A percentile compares a stretch with the other conserved stretches of the same genome.
phyloP scores from a whole-genome alignment of 2,113 vertebrate species.

The Paradisaea rubra region DNA sequence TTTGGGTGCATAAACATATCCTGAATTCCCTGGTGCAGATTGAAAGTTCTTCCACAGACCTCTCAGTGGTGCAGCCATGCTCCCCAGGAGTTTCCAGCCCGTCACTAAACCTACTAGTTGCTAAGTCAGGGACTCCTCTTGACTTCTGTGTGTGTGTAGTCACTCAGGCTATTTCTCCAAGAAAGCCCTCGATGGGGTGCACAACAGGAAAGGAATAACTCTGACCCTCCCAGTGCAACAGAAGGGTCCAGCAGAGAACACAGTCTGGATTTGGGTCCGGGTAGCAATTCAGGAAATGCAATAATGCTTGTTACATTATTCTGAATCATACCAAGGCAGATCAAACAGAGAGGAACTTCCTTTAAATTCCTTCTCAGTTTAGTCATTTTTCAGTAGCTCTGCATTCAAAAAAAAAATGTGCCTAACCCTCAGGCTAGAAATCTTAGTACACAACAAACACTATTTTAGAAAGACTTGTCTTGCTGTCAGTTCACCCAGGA shows the following conservation, averaged over 20 bases:
- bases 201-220: not conserved
- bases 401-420: not conserved
- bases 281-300: not conserved
- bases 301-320: not conserved
- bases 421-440: not conserved
- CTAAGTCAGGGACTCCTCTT: not conserved
- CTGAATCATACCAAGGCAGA: not conserved
- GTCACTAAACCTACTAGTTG: fast-evolving
- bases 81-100: not conserved
- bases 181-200: not conserved
- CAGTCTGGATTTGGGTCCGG: not conserved
- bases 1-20: not conserved
- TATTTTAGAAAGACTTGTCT: not conserved
- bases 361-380: not conserved
- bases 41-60: not conserved
- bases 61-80: not conserved
- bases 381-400: not conserved
- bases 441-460: not conserved
- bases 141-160: not conserved
- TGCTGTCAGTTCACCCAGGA: not conserved
- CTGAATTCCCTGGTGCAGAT: not conserved
- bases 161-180: not conserved
- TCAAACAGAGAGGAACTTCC: not conserved
- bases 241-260: not conserved
- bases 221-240: not conserved